phyloP scores from a whole-genome alignment of 53 echinoderm and acorn worm species.

The Pentamera pediparva region DNA sequence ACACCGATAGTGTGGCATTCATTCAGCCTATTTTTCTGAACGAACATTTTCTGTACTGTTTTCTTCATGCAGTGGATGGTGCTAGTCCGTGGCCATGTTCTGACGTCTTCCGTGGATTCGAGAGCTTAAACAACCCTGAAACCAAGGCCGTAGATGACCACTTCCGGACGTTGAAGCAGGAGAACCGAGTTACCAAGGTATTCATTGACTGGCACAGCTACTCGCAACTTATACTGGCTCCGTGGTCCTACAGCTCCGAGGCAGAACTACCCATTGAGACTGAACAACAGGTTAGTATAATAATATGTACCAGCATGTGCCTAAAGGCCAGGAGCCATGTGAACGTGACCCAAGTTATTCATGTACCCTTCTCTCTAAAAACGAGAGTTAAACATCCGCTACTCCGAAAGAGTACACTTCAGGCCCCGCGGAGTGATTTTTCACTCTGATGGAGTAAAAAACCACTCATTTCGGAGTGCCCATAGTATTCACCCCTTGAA shows the following conservation, averaged over 20 bases:
- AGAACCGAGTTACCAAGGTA: constrained; percentile 39
- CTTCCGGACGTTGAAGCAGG: constrained; percentile 18
- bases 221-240: constrained; percentile 60
- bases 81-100: constrained; percentile 66
- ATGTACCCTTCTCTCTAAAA: too few species aligned
- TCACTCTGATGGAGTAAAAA: too few species aligned
- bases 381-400: too few species aligned
- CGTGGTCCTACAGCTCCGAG: constrained; percentile 49
- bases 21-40: too few species aligned
- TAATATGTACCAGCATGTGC: too few species aligned
- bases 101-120: constrained; percentile 41
- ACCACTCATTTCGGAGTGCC: too few species aligned
- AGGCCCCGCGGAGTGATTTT: too few species aligned
- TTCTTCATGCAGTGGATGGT: constrained; percentile 40
- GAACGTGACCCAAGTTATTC: too few species aligned
- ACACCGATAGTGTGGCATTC: too few species aligned
- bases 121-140: constrained; percentile 44
- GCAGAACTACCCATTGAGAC: constrained; percentile 39
- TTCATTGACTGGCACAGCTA: constrained; percentile 88
- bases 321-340: too few species aligned
- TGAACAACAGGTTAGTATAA: constrained; percentile 41
- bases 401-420: too few species aligned
- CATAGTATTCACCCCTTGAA: too few species aligned
- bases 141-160: constrained; percentile 43
- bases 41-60: not conserved